A percentile compares a stretch with the other conserved stretches of the same genome.
These are phyloP conservation scores for Timema cristinae DNA, from an alignment of 2,888 invertebrate species.

Conservation along the genomic window DNA sequence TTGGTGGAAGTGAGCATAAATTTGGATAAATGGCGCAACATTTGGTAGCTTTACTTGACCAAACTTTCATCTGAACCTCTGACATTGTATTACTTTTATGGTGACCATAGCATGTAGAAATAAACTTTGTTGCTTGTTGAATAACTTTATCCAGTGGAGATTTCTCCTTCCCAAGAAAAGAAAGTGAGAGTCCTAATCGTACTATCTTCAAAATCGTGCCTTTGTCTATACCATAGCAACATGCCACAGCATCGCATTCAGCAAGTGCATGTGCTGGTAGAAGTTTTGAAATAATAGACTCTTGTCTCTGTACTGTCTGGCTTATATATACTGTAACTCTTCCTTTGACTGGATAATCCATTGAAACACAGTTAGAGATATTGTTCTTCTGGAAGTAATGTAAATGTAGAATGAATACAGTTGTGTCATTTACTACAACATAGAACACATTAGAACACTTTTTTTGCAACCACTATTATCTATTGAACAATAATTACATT, in stretches of 20 bases:
- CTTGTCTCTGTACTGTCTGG: no score
- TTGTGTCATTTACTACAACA: no score
- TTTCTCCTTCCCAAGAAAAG: background rate
- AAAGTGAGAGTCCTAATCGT: background rate
- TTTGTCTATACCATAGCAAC: background rate
- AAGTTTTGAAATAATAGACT: background rate
- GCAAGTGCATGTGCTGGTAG: background rate
- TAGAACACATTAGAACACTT: no score
- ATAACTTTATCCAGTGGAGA: background rate
- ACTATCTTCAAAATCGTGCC: background rate
- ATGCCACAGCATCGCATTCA: background rate
- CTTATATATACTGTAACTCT: no score
- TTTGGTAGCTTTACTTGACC: background rate
- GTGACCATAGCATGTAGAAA: background rate
- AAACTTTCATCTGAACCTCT: background rate
- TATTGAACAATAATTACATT: no score
- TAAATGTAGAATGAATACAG: no score
- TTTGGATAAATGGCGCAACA: background rate
- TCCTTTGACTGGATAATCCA: no score
- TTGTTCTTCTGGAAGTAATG: no score
- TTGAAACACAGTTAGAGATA: no score
- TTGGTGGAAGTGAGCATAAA: background rate
- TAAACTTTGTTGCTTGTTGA: background rate
- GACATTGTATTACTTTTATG: background rate
- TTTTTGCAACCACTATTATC: no score